phyloP scores from a whole-genome alignment of 2,797 vertebrate genomes.

The Rhodeus uyekii region DNA sequence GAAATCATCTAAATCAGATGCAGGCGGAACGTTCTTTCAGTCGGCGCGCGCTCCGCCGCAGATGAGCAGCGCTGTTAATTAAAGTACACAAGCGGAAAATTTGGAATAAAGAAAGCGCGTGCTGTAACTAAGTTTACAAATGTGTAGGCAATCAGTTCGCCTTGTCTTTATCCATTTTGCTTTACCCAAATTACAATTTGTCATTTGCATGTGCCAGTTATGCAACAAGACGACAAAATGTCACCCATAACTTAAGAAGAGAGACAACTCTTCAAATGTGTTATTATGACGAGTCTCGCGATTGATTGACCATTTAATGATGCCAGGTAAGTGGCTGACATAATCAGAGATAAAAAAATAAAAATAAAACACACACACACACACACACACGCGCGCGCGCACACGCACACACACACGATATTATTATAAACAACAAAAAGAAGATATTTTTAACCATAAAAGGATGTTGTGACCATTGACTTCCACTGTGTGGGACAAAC shows the following conservation, averaged over 20 bases:
- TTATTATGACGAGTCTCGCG: too few relatives aligned
- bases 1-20: constrained; percentile 48
- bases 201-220: constrained; percentile 17
- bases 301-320: neutral
- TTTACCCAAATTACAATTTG: constrained; percentile 22
- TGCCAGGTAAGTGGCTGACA: neutral
- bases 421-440: too few relatives aligned
- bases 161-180: constrained; percentile 20
- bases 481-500: neutral
- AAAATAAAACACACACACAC: too few relatives aligned
- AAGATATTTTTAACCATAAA: neutral
- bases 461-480: neutral
- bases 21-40: constrained; percentile 32
- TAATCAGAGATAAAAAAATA: too few relatives aligned
- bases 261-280: neutral
- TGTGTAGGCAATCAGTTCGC: constrained; percentile 25
- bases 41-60: neutral
- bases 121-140: constrained; percentile 46
- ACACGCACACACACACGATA: too few relatives aligned
- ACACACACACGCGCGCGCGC: too few relatives aligned
- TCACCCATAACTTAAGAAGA: neutral
- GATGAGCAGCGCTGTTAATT: constrained; percentile 43
- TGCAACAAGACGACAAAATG: neutral
- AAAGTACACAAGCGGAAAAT: constrained; percentile 35
- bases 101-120: constrained; percentile 29